Percentiles rank a stretch among this genome's conserved stretches.
These are phyloP conservation scores for Drosophila persimilis DNA, from an alignment of 1,140 invertebrate species.

Conservation along the genomic window DNA sequence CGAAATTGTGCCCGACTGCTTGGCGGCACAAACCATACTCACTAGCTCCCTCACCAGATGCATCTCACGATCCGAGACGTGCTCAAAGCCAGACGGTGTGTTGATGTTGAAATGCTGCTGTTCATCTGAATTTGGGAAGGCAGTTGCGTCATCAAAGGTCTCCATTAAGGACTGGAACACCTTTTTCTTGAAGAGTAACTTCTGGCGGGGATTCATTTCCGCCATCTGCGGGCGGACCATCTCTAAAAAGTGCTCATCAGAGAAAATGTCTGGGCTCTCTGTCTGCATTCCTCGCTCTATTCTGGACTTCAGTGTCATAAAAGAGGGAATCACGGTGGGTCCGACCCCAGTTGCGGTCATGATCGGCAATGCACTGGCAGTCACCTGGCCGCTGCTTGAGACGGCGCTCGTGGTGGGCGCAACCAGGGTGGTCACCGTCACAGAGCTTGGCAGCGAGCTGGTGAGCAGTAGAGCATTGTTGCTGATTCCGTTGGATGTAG, in stretches of 20 bases:
- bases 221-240: constrained; percentile 57
- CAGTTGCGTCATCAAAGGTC: constrained; percentile 72
- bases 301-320: constrained; percentile 1
- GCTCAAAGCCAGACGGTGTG: constrained; percentile 59
- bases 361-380: no score
- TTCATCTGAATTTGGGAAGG: constrained; percentile 57
- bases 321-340: neutral
- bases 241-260: constrained; percentile 66
- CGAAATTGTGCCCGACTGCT: constrained; percentile 2
- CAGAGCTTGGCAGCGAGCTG: no score
- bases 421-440: no score
- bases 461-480: no score
- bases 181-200: constrained; percentile 67
- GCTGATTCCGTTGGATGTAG: no score
- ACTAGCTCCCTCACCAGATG: constrained; percentile 58
- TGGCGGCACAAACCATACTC: constrained; percentile 51
- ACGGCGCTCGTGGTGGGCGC: no score
- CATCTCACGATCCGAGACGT: constrained; percentile 45
- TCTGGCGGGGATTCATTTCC: constrained; percentile 71
- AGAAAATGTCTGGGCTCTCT: constrained; percentile 16
- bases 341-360: neutral
- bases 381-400: no score
- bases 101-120: constrained; percentile 72
- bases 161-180: constrained; percentile 65
- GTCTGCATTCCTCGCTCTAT: constrained; percentile 48